Percentiles rank a stretch among this genome's conserved stretches.
Evolutionary conservation across 1,140 invertebrate genomes (phyloP).

Genomic region (Penaeus indicus): DNA sequence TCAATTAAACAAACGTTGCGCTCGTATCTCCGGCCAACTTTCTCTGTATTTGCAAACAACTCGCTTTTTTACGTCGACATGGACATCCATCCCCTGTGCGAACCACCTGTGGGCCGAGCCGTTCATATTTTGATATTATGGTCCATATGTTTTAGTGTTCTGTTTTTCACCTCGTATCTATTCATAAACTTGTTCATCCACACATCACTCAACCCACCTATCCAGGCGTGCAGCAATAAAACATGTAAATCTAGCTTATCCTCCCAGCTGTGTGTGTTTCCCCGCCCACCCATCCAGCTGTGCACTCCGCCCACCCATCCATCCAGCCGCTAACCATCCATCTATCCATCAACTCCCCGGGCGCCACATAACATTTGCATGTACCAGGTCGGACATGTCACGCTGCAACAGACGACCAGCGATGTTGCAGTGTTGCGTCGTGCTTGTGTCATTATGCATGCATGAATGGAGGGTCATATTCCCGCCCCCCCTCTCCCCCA

Average conservation of each 20-base stretch:
- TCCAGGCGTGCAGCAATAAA: no score
- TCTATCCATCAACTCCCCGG: conserved; percentile 37
- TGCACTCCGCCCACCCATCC: neutral
- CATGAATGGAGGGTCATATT: conserved; percentile 56
- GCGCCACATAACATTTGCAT: conserved; percentile 51
- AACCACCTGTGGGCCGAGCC: no score
- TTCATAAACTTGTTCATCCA: neutral
- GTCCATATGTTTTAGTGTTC: no score
- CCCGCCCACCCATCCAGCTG: neutral
- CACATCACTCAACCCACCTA: neutral
- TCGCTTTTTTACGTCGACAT: neutral
- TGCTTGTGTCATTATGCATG: conserved; percentile 51
- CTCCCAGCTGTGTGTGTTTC: conserved; percentile 8
- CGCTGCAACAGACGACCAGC: conserved; percentile 26
- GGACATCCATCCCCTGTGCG: conserved; percentile 36
- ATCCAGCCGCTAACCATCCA: conserved; percentile 1
- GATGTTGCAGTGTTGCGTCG: conserved; percentile 13
- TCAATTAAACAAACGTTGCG: conserved; percentile 35
- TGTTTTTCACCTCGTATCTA: neutral
- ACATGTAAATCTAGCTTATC: neutral
- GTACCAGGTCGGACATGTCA: conserved; percentile 32
- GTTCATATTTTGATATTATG: no score
- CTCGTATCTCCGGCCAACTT: neutral
- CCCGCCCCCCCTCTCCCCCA: neutral
- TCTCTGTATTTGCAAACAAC: neutral